Percentiles rank a stretch among this genome's conserved stretches.
Conservation (phyloP, 2,113 vertebrate species). For the Excalfactoria chinensis region DNA sequence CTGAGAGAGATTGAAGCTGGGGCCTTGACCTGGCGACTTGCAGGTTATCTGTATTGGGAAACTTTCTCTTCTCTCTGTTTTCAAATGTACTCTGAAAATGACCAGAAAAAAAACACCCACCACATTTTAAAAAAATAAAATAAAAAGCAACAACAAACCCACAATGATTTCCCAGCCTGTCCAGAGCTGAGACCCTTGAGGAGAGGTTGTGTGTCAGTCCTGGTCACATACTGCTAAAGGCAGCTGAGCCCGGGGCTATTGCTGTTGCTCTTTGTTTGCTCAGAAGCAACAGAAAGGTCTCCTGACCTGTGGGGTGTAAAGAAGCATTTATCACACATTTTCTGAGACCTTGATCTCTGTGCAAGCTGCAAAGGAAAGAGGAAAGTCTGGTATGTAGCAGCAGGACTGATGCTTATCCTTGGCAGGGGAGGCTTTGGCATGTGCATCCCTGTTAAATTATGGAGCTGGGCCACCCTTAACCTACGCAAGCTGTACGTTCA, state of each 20-base stretch:
- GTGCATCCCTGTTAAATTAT: not conserved
- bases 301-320: not conserved
- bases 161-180: not conserved
- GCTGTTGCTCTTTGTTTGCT: not conserved
- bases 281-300: not conserved
- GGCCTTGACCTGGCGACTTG: not conserved
- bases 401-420: not conserved
- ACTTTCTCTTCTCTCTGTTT: not conserved
- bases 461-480: not conserved
- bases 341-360: not conserved
- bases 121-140: not conserved
- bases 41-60: not conserved
- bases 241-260: not conserved
- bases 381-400: not conserved
- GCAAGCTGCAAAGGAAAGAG: not conserved
- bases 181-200: not conserved
- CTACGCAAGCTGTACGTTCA: not conserved
- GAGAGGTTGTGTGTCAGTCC: not conserved
- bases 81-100: not conserved
- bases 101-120: not conserved
- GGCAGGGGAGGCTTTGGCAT: not conserved
- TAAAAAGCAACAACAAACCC: not conserved
- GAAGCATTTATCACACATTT: not conserved
- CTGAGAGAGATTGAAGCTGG: not conserved
- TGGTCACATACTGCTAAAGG: not conserved